These are phyloP conservation scores for Malurus elegans DNA, from an alignment of 2,113 vertebrate species.

Conservation along the genomic window DNA sequence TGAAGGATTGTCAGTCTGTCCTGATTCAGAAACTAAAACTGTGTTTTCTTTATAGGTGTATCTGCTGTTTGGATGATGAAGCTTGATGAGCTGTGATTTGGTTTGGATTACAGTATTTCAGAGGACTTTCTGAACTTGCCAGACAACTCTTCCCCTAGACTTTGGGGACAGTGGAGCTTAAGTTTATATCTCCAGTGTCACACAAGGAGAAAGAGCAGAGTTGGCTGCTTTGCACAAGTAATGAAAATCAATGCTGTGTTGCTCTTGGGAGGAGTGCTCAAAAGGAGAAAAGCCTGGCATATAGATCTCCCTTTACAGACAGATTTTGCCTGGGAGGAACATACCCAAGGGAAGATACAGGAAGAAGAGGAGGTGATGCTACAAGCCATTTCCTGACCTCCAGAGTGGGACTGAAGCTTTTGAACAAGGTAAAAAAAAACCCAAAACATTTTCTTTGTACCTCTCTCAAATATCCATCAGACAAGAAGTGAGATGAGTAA, in stretches of 20 bases:
- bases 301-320: not conserved
- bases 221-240: not conserved
- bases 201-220: not conserved
- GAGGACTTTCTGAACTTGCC: not conserved
- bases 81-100: not conserved
- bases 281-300: not conserved
- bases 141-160: not conserved
- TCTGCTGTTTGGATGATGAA: not conserved
- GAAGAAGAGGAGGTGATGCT: not conserved
- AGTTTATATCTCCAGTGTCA: not conserved
- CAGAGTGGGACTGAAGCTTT: not conserved
- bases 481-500: not conserved
- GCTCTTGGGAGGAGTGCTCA: not conserved
- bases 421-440: not conserved
- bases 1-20: not conserved
- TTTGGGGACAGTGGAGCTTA: not conserved
- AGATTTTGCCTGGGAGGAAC: not conserved
- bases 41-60: not conserved
- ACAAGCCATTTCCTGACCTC: not conserved
- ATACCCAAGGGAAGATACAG: not conserved
- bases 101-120: conserved; percentile 1
- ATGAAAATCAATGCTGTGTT: not conserved
- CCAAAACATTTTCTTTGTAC: not conserved
- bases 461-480: not conserved
- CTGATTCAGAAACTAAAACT: not conserved